These are phyloP conservation scores for Scarus forsteni DNA, from an alignment of 2,797 vertebrate species.

Conservation along the genomic window DNA sequence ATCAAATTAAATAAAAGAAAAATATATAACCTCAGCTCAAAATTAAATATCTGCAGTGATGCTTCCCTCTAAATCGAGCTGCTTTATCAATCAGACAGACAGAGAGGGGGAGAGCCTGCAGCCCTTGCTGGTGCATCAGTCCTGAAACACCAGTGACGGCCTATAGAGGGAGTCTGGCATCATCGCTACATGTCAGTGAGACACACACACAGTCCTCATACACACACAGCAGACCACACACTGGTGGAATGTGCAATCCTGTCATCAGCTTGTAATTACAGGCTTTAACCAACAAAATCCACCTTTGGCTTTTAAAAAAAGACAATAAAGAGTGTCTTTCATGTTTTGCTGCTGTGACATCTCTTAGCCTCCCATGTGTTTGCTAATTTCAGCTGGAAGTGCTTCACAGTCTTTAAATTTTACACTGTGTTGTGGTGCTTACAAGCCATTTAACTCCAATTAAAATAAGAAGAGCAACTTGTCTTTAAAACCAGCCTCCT, in stretches of 20 bases:
- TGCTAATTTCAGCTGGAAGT: conserved; percentile 25
- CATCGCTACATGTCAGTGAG: conserved; percentile 61
- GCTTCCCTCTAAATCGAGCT: neutral
- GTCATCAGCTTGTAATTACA: conserved; percentile 76
- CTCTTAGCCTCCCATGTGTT: conserved; percentile 33
- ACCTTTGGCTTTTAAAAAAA: conserved; percentile 26
- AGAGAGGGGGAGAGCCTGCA: conserved; percentile 1
- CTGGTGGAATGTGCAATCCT: conserved; percentile 61
- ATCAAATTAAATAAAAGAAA: too few species aligned
- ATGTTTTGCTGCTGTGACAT: conserved; percentile 35
- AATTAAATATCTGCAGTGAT: neutral
- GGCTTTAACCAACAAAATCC: conserved; percentile 58
- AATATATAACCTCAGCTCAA: too few species aligned
- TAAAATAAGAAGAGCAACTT: conserved; percentile 38
- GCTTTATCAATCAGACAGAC: neutral
- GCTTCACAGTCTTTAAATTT: conserved; percentile 35
- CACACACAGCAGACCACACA: conserved; percentile 69
- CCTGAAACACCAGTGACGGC: conserved; percentile 64
- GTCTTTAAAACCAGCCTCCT: conserved; percentile 41
- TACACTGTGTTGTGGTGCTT: conserved; percentile 50
- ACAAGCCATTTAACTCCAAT: conserved; percentile 49
- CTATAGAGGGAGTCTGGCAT: conserved; percentile 86
- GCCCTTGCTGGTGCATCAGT: conserved; percentile 14
- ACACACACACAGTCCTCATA: conserved; percentile 25
- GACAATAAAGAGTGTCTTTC: conserved; percentile 3